Base-by-base conservation (phyloP, 2,797 vertebrate genomes). In the Sebastes itinus region DNA sequence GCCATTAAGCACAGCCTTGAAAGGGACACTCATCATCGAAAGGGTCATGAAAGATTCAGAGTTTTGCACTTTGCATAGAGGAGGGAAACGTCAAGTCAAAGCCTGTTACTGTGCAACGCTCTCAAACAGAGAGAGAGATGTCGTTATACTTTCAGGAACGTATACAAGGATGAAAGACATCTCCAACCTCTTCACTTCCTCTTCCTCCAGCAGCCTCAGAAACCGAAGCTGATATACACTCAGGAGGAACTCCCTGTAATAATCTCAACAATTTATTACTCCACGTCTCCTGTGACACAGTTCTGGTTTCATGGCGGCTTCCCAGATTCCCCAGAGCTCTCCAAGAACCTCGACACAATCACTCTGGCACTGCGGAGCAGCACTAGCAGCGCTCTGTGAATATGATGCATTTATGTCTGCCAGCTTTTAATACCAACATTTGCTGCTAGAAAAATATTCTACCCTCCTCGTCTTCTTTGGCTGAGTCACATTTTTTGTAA, bases 241-340 rank as follows among this genome's bases (percentile, higher is more conserved):
- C 62, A 30, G 71, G 73, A 82, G 85, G 82, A 83, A 86, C 81
- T 85, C 84, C 75, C 69, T 83, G 84, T 85, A 81, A 91, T 87
- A 83, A 88, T 89, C 72, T 14, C 0, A 52, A 76, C 67, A 58
- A 72, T 90, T 88, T 87, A 90, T 87, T 72, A 70, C 86, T 69
- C 60, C 23, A 30, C 66, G 82, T 84, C 89, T 86, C 72, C 84
- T 62, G 58, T 85, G 87, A 84, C 86, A 88, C 83, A 83, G 62
- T 90, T 90, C 80, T 92, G 80, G 77, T 88, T 92, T 77, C 54
- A 91, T 93, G 87, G 88, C 82, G 14, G 71, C 85, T 30, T 78
- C 79, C 83, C 92, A 92, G 80, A 85, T 71, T 83, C 85, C 88
- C 83, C 72, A 72, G 80, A 61, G 77, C 87, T 78, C 85, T 88